Base-by-base conservation (phyloP, 2,888 invertebrate genomes). In the Papilio protenor region DNA sequence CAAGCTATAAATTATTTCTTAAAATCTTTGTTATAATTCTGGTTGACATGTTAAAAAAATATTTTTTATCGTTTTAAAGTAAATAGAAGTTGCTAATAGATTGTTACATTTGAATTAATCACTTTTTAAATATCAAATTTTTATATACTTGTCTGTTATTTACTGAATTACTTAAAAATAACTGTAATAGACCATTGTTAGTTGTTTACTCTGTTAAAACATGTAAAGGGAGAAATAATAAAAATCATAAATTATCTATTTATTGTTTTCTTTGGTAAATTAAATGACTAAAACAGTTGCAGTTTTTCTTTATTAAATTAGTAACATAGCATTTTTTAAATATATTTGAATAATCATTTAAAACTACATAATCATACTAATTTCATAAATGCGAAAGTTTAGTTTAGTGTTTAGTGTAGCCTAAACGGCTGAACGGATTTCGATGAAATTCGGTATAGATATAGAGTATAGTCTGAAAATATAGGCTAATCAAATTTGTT, bases 191-290 rank as follows among this genome's bases (percentile, higher is more conserved):
- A 18, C 10, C n/a, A 10, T 59, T 52, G 57, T 73, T 73, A 33
- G 45, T 57, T 59, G 11, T 72, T 49, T 21, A 77, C 55, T 45
- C 16, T 64, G 72, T 77, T 72, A 23, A 14, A 23, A 66, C 55
- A 8, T 75, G 57, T 64, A n/a, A 64, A n/a, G 72, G 8, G 49
- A 73, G 66, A 21, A 66, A 66, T 49, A 27, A 45, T 45, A 52
- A 18, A 73, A 16, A 64, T 6, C 33, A 33, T 76, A 33, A 23
- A 76, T 49, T 40, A 49, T 52, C 45, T 64, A 27, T 71, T 71
- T 23, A 27, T 61, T 61, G 40, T 72, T 57, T 77, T 77, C 69
- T 77, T 61, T 76, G 23, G 55, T 73, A 66, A 64, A 73, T 27
- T 16, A 73, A n/a, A 73, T 40, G 2, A 66, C n/a, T 23, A 33